phyloP scores from a whole-genome alignment of 2,888 invertebrate species.

The Xestoiulus laeticollis region DNA sequence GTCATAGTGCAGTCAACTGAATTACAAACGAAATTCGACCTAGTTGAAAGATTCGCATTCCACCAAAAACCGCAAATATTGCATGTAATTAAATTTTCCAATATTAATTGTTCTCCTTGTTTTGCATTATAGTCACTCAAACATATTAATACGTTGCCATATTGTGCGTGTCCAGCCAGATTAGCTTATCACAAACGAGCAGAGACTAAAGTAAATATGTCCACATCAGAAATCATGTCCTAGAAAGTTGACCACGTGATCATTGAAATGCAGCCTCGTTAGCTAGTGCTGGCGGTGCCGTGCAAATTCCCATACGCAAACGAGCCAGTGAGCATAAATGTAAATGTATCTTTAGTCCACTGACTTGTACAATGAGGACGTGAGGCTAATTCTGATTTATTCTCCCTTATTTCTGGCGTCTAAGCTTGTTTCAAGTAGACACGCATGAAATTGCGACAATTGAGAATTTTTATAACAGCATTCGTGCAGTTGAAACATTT shows the following conservation, averaged over 20 bases:
- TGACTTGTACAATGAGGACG: neutral
- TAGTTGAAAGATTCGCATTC: too few relatives aligned
- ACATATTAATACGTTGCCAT: neutral
- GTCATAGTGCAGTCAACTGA: too few relatives aligned
- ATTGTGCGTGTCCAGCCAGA: slow-evolving; percentile 27
- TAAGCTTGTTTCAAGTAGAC: neutral
- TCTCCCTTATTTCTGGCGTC: neutral
- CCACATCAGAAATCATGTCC: slow-evolving; percentile 32
- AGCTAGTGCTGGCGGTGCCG: neutral
- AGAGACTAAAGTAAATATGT: slow-evolving; percentile 36
- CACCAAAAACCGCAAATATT: too few relatives aligned
- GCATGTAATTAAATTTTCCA: neutral
- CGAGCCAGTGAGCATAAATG: neutral
- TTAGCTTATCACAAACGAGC: slow-evolving; percentile 29
- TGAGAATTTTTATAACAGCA: neutral
- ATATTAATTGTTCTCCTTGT: neutral
- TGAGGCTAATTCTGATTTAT: slow-evolving; percentile 25
- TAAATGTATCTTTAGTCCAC: neutral
- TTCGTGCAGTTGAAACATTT: neutral
- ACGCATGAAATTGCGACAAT: slow-evolving; percentile 7
- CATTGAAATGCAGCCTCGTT: neutral
- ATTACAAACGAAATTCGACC: too few relatives aligned
- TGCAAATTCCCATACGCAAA: neutral
- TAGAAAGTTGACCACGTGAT: neutral
- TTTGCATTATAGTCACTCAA: neutral